Evolutionary conservation across 2,797 vertebrate genomes (phyloP), one percentile per base, ranked within the genome.

Genomic region (Chaenodraco wilsoni): DNA sequence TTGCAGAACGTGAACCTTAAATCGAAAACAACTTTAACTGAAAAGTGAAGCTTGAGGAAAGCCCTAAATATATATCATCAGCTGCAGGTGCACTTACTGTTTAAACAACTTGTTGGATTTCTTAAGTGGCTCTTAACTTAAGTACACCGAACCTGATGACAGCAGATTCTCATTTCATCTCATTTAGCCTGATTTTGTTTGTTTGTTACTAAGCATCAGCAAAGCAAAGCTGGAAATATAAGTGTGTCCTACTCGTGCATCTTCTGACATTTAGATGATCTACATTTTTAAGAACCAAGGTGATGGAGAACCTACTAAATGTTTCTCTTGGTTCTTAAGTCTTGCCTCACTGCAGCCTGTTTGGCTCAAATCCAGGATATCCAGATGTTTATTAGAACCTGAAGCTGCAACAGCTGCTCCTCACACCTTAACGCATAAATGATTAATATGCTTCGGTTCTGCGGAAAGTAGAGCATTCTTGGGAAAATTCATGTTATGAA

Each of bases 341-440:
- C 58, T 40, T 67, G 61, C 52, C 59, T 69, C 66, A 43, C 64
- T 41, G 62, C 70, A 69, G 57, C 78, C 72, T 73, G 63, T 23
- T 85, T 90, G 89, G 89, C 84, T 83, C 58, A 8, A 55, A 75
- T 84, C 80, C 81, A 84, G 58, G 15, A 59, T 85, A 45, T 82
- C 79, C 88, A 90, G 88, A 87, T 90, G 86, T 88, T 78, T 73
- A n/a, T 7, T 37, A 54, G 65, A 81, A 86, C 80, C 76, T 43
- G 60, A 73, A 78, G 69, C 77, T 72, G 72, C 50, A 57, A 59
- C 87, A 84, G 76, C 84, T 90, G 84, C 84, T 79, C 74, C 50
- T 76, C 78, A 78, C 56, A 72, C 62, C 56, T 67, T 55, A 27
- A 68, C 33, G 19, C 41, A 64, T 89, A 60, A 84, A 89, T 88